Evolutionary conservation across 1,140 invertebrate species (phyloP).

Genomic region (Drosophila quadrilineata): DNA sequence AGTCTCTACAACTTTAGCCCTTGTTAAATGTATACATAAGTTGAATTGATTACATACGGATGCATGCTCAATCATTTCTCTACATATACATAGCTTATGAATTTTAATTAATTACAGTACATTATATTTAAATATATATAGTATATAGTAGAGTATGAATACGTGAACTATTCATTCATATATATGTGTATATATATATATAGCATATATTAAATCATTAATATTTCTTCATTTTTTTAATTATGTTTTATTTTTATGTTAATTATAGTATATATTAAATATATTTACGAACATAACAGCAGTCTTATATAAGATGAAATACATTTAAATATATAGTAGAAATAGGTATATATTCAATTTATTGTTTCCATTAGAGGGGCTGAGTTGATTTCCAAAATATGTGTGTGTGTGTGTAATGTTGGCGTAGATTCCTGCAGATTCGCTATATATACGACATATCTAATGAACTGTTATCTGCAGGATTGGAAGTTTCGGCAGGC

Average conservation of each 20-base stretch:
- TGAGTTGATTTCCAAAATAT: conserved; percentile 61
- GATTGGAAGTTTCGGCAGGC: conserved; percentile 20
- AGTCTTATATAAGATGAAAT: conserved; percentile 81
- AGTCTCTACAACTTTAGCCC: conserved; percentile 40
- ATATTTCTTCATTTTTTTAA: conserved; percentile 38
- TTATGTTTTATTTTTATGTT: conserved; percentile 42
- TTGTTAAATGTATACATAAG: conserved; percentile 33
- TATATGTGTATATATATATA: too few relatives aligned
- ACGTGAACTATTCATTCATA: conserved; percentile 57
- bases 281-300: conserved; percentile 81
- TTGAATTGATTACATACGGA: conserved; percentile 44
- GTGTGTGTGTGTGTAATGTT: too few relatives aligned
- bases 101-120: conserved; percentile 71
- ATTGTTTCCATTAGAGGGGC: conserved; percentile 75
- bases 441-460: too few relatives aligned
- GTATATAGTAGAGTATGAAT: conserved; percentile 62
- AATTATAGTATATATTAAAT: conserved; percentile 78
- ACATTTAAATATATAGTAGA: conserved; percentile 63
- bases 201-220: conserved; percentile 24
- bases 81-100: conserved; percentile 61
- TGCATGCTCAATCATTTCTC: conserved; percentile 55
- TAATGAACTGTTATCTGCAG: too few relatives aligned
- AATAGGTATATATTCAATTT: conserved; percentile 66
- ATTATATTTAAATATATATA: conserved; percentile 44
- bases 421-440: too few relatives aligned